Percentiles rank a stretch among this genome's conserved stretches.
These are phyloP conservation scores for Zingel zingel DNA, from an alignment of 2,113 vertebrate species.

Conservation along the genomic window DNA sequence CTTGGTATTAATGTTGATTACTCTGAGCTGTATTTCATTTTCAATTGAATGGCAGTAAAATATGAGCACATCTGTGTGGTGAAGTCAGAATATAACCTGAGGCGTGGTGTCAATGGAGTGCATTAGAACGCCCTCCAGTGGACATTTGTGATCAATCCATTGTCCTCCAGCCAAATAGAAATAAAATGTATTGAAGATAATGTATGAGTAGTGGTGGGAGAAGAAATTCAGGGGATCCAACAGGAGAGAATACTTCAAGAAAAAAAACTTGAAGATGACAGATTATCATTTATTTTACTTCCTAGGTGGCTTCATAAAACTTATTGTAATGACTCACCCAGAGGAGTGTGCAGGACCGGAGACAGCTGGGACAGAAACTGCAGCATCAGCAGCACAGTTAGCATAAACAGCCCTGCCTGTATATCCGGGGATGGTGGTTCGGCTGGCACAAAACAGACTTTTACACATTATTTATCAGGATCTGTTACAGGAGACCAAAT, in stretches of 20 bases:
- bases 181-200: not conserved
- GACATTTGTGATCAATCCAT: constrained; percentile 9
- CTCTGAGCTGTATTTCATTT: constrained; percentile 7
- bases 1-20: not conserved
- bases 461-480: constrained; percentile 17
- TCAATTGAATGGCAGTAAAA: not conserved
- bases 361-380: constrained; percentile 74
- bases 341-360: constrained; percentile 71
- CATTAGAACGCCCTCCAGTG: constrained; percentile 70
- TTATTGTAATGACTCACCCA: constrained; percentile 74
- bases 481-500: not conserved
- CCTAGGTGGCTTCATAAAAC: not conserved
- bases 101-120: constrained; percentile 18
- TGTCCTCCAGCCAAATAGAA: not conserved
- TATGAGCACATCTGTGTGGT: not conserved
- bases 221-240: not conserved
- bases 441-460: constrained; percentile 71
- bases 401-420: constrained; percentile 84
- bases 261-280: not conserved
- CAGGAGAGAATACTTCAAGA: not conserved
- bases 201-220: not conserved
- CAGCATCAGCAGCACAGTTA: constrained; percentile 76
- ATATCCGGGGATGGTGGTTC: constrained; percentile 86
- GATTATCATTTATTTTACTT: constrained; percentile 7
- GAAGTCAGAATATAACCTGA: not conserved